Evolutionary conservation across 2,113 vertebrate species (phyloP).

Genomic region (Seriola aureovittata): DNA sequence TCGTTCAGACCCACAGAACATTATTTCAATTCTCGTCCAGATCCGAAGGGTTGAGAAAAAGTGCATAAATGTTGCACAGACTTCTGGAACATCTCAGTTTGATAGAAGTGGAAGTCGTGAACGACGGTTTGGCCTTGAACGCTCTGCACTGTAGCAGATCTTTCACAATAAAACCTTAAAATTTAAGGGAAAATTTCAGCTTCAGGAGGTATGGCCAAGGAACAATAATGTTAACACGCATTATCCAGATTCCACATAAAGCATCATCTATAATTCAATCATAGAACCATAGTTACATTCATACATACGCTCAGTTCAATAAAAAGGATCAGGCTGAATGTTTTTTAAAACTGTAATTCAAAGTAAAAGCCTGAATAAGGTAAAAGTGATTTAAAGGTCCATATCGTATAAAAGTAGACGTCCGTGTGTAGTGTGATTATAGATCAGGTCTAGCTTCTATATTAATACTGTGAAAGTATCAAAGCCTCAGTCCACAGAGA

Average conservation of each 20-base stretch:
- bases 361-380: too few relatives aligned
- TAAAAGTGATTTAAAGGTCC: too few relatives aligned
- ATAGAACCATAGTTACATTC: neutral
- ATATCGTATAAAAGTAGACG: too few relatives aligned
- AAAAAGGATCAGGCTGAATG: too few relatives aligned
- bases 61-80: neutral
- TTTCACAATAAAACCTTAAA: neutral
- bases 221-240: too few relatives aligned
- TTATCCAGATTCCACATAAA: too few relatives aligned
- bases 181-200: neutral
- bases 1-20: neutral
- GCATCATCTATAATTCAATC: too few relatives aligned
- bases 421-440: too few relatives aligned
- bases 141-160: neutral
- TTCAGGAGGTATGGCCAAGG: neutral
- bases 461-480: too few relatives aligned
- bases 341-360: too few relatives aligned
- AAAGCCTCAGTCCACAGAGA: too few relatives aligned
- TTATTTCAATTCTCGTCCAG: neutral
- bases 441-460: too few relatives aligned
- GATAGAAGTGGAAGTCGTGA: neutral
- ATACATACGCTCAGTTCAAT: neutral
- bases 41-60: neutral
- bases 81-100: neutral
- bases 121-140: neutral